Percentiles rank a stretch among this genome's conserved stretches.
phyloP scores from a whole-genome alignment of 2,797 vertebrate species.

The Atherinosoma microstoma region DNA sequence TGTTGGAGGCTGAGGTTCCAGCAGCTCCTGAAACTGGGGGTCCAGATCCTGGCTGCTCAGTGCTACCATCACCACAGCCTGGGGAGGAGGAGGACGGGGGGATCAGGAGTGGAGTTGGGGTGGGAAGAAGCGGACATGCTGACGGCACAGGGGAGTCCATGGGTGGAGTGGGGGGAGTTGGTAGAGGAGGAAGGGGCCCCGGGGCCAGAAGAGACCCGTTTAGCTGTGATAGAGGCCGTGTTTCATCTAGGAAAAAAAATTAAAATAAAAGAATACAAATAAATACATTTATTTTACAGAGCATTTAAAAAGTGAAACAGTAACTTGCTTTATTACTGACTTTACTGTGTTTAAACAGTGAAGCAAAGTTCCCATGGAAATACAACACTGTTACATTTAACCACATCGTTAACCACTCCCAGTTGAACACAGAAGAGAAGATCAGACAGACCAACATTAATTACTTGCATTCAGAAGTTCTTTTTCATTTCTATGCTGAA shows the following conservation, averaged over 20 bases:
- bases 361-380: slow-evolving; percentile 19
- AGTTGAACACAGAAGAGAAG: slow-evolving; percentile 22
- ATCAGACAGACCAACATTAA: slow-evolving; percentile 59
- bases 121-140: slow-evolving; percentile 71
- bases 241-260: slow-evolving; percentile 74
- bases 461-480: slow-evolving; percentile 23
- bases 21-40: slow-evolving; percentile 37
- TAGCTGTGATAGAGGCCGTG: slow-evolving; percentile 66
- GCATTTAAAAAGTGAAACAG: not conserved
- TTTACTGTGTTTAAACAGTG: not conserved
- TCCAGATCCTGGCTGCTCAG: slow-evolving; percentile 69
- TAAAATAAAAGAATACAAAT: slow-evolving; percentile 5
- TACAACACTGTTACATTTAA: slow-evolving; percentile 21
- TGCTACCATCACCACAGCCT: slow-evolving; percentile 61
- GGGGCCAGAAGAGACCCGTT: slow-evolving; percentile 71
- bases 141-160: slow-evolving; percentile 74
- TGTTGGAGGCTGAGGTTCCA: slow-evolving; percentile 47
- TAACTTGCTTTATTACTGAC: not conserved
- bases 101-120: slow-evolving; percentile 59
- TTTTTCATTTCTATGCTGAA: slow-evolving; percentile 42
- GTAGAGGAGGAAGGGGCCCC: slow-evolving; percentile 66
- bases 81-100: slow-evolving; percentile 74
- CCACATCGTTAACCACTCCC: slow-evolving; percentile 48
- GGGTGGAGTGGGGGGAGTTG: slow-evolving; percentile 74
- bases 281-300: slow-evolving; percentile 17